Percentiles rank a stretch among this genome's conserved stretches.
Evolutionary conservation across 2,113 vertebrate species (phyloP).

Genomic region (Corydoras sp.): DNA sequence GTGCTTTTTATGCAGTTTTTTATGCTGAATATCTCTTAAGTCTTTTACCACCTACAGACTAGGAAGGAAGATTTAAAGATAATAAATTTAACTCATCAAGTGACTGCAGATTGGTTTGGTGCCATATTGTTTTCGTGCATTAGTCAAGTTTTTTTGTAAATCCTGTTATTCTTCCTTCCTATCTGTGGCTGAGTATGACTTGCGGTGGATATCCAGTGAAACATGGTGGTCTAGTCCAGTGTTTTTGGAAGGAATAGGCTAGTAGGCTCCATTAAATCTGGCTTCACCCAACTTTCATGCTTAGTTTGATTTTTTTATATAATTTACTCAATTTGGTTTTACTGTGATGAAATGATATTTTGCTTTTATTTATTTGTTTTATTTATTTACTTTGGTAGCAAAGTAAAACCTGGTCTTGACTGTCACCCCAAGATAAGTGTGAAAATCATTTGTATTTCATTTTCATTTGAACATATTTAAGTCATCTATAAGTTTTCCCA

Average conservation of each 20-base stretch:
- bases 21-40: constrained; percentile 43
- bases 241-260: constrained; percentile 55
- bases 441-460: constrained; percentile 24
- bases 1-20: constrained; percentile 42
- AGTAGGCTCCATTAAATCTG: constrained; percentile 38
- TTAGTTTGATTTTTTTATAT: constrained; percentile 10
- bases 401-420: constrained; percentile 29
- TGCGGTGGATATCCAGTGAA: too few relatives aligned
- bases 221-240: constrained; percentile 44
- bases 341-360: constrained; percentile 25
- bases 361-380: too few relatives aligned
- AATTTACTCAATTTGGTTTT: constrained; percentile 27
- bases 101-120: constrained; percentile 24
- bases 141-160: not conserved
- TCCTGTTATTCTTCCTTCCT: not conserved
- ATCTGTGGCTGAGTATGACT: too few relatives aligned
- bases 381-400: not conserved
- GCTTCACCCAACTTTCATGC: constrained; percentile 18
- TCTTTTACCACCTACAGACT: constrained; percentile 35
- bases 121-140: constrained; percentile 5
- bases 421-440: constrained; percentile 26
- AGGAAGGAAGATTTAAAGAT: constrained; percentile 27
- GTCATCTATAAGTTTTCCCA: not conserved
- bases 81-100: constrained; percentile 6
- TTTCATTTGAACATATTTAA: constrained; percentile 22